Percentiles rank a stretch among this genome's conserved stretches.
Evolutionary conservation across 2,888 invertebrate genomes (phyloP).

Genomic region (Xestia rhomboidea): DNA sequence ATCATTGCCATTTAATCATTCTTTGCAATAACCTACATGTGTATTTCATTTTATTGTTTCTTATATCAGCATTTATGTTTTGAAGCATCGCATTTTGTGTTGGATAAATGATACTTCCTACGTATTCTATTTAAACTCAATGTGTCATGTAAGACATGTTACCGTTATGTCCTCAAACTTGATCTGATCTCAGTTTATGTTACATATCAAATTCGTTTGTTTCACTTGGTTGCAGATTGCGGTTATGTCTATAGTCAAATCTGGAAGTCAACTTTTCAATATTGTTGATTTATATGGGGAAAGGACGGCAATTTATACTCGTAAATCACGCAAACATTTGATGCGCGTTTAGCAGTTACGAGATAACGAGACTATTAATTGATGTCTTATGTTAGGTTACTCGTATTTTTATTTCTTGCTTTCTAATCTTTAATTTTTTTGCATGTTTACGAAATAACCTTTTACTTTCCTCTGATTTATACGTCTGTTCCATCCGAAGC

Average conservation of each 20-base stretch:
- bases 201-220: slow-evolving; percentile 68
- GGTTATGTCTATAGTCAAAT: slow-evolving; percentile 65
- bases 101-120: slow-evolving; percentile 31
- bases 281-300: slow-evolving; percentile 47
- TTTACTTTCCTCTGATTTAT: slow-evolving; percentile 39
- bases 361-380: slow-evolving; percentile 45
- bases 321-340: slow-evolving; percentile 52
- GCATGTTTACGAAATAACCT: slow-evolving; percentile 22
- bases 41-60: not conserved
- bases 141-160: slow-evolving; percentile 53
- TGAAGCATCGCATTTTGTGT: slow-evolving; percentile 20
- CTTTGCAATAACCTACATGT: no score
- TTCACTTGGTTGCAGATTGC: slow-evolving; percentile 58
- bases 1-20: slow-evolving; percentile 13
- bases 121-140: slow-evolving; percentile 45
- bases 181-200: slow-evolving; percentile 62
- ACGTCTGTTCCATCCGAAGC: not conserved
- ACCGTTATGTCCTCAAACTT: slow-evolving; percentile 69
- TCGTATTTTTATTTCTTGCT: slow-evolving; percentile 43
- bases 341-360: slow-evolving; percentile 41
- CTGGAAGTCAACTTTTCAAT: slow-evolving; percentile 57
- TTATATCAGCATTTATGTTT: not conserved
- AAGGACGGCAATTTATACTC: slow-evolving; percentile 39
- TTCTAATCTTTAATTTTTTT: slow-evolving; percentile 49
- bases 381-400: slow-evolving; percentile 26